A percentile compares a stretch with the other conserved stretches of the same genome.
These are phyloP conservation scores for Hoplodrina blanda DNA, from an alignment of 2,888 invertebrate genomes.

Conservation along the genomic window DNA sequence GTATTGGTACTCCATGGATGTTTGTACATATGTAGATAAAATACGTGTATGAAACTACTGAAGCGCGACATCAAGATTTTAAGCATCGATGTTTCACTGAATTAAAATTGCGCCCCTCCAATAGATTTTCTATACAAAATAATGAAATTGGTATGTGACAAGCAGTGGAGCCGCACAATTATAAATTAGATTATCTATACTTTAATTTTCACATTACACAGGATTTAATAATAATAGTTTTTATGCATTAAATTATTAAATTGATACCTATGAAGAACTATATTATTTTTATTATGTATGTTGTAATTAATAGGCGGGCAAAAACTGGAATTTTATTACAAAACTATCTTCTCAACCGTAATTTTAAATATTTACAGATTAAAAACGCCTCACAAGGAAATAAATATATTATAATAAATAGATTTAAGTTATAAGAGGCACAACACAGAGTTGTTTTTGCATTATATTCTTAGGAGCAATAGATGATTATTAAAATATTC, in stretches of 20 bases:
- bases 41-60: slow-evolving; percentile 9
- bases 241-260: slow-evolving; percentile 3
- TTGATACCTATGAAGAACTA: slow-evolving; percentile 40
- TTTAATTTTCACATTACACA: slow-evolving; percentile 14
- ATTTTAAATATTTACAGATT: slow-evolving; percentile 49
- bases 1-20: slow-evolving; percentile 13
- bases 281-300: slow-evolving; percentile 37
- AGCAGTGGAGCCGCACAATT: neutral
- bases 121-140: neutral
- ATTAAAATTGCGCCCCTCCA: neutral
- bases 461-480: slow-evolving; percentile 23
- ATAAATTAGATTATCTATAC: slow-evolving; percentile 1
- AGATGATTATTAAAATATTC: slow-evolving; percentile 22
- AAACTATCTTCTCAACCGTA: slow-evolving; percentile 45
- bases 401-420: slow-evolving; percentile 34
- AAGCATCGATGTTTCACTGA: slow-evolving; percentile 25
- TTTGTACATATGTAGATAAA: neutral
- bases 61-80: neutral
- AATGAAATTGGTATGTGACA: neutral
- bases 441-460: slow-evolving; percentile 14
- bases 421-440: slow-evolving; percentile 16
- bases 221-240: slow-evolving; percentile 19
- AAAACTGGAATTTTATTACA: slow-evolving; percentile 67
- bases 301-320: slow-evolving; percentile 67
- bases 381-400: slow-evolving; percentile 17